Conservation (phyloP, 2,113 vertebrate species). For the Sphyrna mokarran region DNA sequence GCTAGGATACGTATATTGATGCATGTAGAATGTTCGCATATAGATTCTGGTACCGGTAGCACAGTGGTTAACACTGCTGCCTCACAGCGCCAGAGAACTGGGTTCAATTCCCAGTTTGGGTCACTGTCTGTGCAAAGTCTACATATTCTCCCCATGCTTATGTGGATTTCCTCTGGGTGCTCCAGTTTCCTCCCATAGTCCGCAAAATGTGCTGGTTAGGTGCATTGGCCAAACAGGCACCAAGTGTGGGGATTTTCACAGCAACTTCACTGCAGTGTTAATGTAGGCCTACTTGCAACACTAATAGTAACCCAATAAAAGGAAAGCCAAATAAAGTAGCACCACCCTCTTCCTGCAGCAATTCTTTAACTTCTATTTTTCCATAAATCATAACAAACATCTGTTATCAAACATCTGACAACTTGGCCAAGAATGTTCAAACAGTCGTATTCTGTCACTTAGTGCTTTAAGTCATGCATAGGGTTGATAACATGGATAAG, state of each 20-base stretch:
- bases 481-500: neutral
- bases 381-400: neutral
- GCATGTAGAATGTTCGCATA: neutral
- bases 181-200: too few species aligned
- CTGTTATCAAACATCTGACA: neutral
- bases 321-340: neutral
- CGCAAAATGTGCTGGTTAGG: too few species aligned
- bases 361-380: neutral
- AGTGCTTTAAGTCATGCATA: neutral
- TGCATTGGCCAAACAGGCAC: too few species aligned
- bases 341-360: neutral
- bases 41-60: neutral
- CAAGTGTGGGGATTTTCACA: too few species aligned
- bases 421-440: neutral
- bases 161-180: too few species aligned
- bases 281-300: too few species aligned
- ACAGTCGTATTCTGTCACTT: neutral
- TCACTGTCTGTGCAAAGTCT: too few species aligned
- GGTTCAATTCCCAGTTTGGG: too few species aligned
- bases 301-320: neutral
- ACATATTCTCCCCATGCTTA: too few species aligned
- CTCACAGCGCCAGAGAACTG: too few species aligned
- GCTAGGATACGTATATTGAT: neutral
- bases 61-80: too few species aligned
- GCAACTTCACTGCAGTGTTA: too few species aligned